These are phyloP conservation scores for Mesitornis unicolor DNA, from an alignment of 2,113 vertebrate species.

Conservation along the genomic window DNA sequence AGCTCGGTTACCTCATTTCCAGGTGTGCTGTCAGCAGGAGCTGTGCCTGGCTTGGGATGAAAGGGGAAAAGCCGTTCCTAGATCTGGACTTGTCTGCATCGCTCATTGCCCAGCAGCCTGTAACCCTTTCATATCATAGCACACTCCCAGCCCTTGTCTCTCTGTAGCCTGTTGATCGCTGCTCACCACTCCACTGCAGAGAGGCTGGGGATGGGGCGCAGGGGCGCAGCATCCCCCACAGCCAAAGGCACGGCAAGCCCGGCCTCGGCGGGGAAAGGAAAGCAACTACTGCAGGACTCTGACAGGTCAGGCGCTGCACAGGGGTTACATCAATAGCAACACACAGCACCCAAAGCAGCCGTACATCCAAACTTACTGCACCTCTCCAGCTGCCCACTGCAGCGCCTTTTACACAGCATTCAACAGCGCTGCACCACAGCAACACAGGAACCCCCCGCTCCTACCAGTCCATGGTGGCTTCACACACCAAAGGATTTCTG, in stretches of 20 bases:
- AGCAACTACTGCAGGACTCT: not conserved
- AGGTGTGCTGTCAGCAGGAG: constrained; percentile 44
- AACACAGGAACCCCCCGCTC: not conserved
- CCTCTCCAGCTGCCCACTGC: not conserved
- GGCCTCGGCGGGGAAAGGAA: not conserved
- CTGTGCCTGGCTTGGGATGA: constrained; percentile 36
- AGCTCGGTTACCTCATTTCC: constrained; percentile 55
- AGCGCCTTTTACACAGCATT: not conserved
- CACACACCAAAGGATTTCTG: not conserved
- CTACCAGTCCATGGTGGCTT: not conserved
- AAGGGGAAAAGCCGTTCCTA: constrained; percentile 19
- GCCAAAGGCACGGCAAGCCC: not conserved
- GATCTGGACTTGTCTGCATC: not conserved
- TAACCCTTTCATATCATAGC: not conserved
- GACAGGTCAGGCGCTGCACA: not conserved
- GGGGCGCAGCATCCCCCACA: not conserved
- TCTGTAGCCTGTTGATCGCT: not conserved
- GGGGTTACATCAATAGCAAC: not conserved
- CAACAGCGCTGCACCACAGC: not conserved
- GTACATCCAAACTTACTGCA: not conserved
- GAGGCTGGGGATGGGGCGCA: not conserved
- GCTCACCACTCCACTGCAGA: not conserved
- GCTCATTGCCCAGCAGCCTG: not conserved
- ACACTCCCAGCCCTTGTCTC: not conserved
- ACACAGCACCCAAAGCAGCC: not conserved